A percentile compares a stretch with the other conserved stretches of the same genome.
These are phyloP conservation scores for Gastrophryne carolinensis DNA, from an alignment of 2,797 vertebrate genomes.

Conservation along the genomic window DNA sequence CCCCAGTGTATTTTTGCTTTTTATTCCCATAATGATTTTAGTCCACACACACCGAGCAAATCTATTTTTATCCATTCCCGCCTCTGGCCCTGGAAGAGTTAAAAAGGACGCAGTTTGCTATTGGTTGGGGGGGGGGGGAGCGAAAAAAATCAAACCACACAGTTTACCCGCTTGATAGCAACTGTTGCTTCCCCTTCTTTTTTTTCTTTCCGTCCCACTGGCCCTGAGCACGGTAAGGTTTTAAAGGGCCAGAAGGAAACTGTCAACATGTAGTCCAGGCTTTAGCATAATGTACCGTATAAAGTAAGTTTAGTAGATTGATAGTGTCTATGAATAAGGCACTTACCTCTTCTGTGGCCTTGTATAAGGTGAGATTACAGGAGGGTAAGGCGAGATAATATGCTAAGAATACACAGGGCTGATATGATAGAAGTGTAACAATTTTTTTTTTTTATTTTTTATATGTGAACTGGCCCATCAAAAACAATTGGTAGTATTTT, in stretches of 20 bases:
- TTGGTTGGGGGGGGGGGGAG: conserved; percentile 21
- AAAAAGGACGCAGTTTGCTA: background rate
- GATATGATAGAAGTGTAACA: too few species aligned
- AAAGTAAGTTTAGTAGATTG: too few species aligned
- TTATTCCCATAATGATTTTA: background rate
- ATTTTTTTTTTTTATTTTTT: too few species aligned
- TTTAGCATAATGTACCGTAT: too few species aligned
- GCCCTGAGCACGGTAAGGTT: conserved; percentile 8
- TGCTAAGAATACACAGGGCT: too few species aligned
- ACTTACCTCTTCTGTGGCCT: too few species aligned
- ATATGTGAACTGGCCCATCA: too few species aligned
- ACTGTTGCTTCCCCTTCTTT: conserved; percentile 28
- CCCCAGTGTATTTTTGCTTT: background rate
- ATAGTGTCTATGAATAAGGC: too few species aligned
- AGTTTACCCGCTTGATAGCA: conserved; percentile 47
- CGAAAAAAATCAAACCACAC: background rate
- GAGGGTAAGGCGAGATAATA: too few species aligned
- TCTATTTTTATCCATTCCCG: conserved; percentile 38
- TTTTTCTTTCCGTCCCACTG: conserved; percentile 8
- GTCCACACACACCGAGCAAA: background rate
- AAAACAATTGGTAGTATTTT: too few species aligned
- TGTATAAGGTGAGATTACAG: too few species aligned
- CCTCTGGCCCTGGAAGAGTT: conserved; percentile 9
- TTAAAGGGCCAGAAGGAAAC: conserved; percentile 27
- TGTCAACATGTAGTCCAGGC: background rate